Conservation (phyloP, 2,113 vertebrate genomes). For the human region GRCh38 chr15:60794001-60794500, state of each 20-base stretch:
- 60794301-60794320: conserved; percentile 42
- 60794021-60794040: not conserved
- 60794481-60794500: conserved; percentile 71
- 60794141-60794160: conserved; percentile 81
- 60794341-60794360: conserved; percentile 24
- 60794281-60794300: conserved; percentile 68
- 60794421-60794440: conserved; percentile 54
- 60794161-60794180: conserved; percentile 83
- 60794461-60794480: conserved; percentile 53
- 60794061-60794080: conserved; percentile 13
- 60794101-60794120: conserved; percentile 47
- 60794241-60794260: conserved; percentile 72
- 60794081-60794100: conserved; percentile 55
- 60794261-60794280: conserved; percentile 74
- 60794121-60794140: conserved; percentile 71
- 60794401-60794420: conserved; percentile 42
- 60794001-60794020: not conserved
- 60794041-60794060: not conserved
- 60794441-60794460: conserved; percentile 10
- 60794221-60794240: conserved; percentile 63
- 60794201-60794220: conserved; percentile 71
- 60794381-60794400: not conserved
- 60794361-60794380: not conserved
- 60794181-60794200: conserved; percentile 79
- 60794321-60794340: conserved; percentile 12